Evolutionary conservation across 1,140 invertebrate species (phyloP), one percentile per base, ranked within the genome.

Genomic region (Tetramorium simillimum): DNA sequence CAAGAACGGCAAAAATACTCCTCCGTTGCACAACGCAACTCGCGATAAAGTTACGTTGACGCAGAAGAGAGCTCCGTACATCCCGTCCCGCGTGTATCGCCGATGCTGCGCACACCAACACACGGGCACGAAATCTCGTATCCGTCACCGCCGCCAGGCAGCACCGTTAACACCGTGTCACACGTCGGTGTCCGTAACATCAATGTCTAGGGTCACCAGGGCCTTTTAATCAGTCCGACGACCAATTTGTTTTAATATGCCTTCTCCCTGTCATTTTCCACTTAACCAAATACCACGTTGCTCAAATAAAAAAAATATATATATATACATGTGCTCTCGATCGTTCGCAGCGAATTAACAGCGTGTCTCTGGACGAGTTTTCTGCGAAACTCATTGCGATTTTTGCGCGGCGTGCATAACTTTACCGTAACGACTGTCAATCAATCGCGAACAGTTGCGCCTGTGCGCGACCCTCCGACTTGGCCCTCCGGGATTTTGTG

Each of bases 21-120:
- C 14, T 43, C 18, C 33, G 63, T 69, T 81, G 78, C 63, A 75
- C 46, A 60, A 73, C 53, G 40, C 76, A 80, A 51, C 46, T 28
- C 40, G 53, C 43, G 69, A 84, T 84, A 84, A 84, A 73, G 51
- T 73, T 73, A 73, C 69, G 69, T 73, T 73, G 80, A 84, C 80
- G 80, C 80, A 75, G 28, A 62, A 73, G 18, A 24, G 28, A 24
- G 28, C 51, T 70, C n/a, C 28, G 43, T 69, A 51, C 14, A 37
- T 80, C 60, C 43, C 33, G 14, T 60, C 18, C 18, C 14, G 53
- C 56, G 21, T 72, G 24, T 33, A 40, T 21, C 53, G 69, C n/a
- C n/a, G n/a, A n/a, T n/a, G n/a, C n/a, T n/a, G n/a, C 3, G 49
- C n/a, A 40, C 49, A 53, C 33, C 43, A 69, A 4, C 9, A 49